These are phyloP conservation scores for Chinchilla lanigera DNA, from an alignment of 2,113 vertebrate species.

Conservation along the genomic window DNA sequence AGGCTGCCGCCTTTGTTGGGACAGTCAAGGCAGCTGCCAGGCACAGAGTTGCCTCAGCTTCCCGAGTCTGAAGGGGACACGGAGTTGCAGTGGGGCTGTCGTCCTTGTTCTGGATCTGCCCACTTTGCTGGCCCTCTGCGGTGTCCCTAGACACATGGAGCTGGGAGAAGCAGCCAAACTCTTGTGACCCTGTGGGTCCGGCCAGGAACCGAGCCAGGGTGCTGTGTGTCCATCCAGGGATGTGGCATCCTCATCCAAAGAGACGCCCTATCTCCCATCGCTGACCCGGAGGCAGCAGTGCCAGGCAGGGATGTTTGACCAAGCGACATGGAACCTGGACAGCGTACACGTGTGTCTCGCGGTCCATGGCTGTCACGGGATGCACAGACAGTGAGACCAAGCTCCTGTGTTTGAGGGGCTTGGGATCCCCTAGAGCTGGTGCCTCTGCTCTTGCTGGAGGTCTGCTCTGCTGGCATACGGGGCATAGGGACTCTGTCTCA, in stretches of 20 bases:
- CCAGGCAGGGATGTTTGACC: not conserved
- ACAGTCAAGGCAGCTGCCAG: not conserved
- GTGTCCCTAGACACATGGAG: not conserved
- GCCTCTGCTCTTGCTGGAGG: not conserved
- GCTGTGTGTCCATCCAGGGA: not conserved
- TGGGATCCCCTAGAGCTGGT: not conserved
- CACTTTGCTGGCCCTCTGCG: accelerated
- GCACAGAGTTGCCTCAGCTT: not conserved
- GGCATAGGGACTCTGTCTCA: too few relatives aligned
- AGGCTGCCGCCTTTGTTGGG: not conserved
- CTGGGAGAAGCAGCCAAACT: not conserved
- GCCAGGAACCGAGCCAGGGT: not conserved
- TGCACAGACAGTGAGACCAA: not conserved
- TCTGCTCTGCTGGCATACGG: not conserved
- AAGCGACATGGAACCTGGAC: not conserved
- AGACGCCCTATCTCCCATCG: not conserved
- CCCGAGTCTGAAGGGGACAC: accelerated
- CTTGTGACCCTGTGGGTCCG: not conserved
- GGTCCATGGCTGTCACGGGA: not conserved
- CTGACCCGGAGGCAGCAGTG: not conserved
- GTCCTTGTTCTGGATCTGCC: not conserved
- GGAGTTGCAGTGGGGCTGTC: too few relatives aligned
- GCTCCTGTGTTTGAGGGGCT: not conserved
- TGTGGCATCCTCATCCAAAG: accelerated
- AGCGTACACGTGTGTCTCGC: not conserved